Percentiles rank a stretch among this genome's conserved stretches.
Conservation (phyloP, 1,140 invertebrate genomes). For the Lepidotrigona ventralis region DNA sequence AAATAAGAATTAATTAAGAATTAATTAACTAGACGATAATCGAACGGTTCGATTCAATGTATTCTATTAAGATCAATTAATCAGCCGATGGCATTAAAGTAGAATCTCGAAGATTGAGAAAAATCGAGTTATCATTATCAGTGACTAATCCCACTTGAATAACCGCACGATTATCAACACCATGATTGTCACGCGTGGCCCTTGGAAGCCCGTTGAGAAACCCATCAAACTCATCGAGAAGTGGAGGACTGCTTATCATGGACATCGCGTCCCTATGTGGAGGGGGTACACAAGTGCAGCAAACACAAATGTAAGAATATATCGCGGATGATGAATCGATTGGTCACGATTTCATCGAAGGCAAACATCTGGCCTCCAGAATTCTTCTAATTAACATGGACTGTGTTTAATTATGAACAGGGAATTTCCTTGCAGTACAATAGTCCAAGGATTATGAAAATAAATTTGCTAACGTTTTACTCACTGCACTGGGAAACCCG, state of each 20-base stretch:
- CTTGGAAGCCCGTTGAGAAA: background rate
- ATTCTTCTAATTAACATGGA: background rate
- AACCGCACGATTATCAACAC: background rate
- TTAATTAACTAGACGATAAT: background rate
- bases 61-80: background rate
- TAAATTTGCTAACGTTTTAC: background rate
- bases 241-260: too few species aligned
- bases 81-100: background rate
- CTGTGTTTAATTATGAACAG: too few species aligned
- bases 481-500: slow-evolving; percentile 8
- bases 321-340: too few species aligned
- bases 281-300: too few species aligned
- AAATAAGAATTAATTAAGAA: too few species aligned
- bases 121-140: background rate
- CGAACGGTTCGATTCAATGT: background rate
- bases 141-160: background rate
- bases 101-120: background rate
- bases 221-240: background rate
- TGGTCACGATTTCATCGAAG: slow-evolving; percentile 21
- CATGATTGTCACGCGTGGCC: background rate
- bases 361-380: background rate
- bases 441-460: slow-evolving; percentile 2
- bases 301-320: too few species aligned
- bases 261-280: too few species aligned
- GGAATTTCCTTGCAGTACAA: too few species aligned